Conservation (phyloP, 2,113 vertebrate genomes). For the Tachysurus fulvidraco region DNA sequence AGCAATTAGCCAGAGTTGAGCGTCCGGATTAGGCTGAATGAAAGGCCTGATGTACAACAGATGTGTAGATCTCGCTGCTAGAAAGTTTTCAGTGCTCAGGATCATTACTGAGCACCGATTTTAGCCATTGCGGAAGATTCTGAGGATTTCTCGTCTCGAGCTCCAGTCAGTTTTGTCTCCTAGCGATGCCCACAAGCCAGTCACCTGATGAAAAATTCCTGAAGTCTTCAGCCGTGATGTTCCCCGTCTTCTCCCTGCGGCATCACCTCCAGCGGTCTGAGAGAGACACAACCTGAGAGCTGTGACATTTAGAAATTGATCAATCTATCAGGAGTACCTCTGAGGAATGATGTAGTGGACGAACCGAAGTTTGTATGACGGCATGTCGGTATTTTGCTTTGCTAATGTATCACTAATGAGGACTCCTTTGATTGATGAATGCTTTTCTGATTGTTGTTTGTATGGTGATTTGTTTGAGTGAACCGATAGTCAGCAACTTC, state of each 20-base stretch:
- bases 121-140: neutral
- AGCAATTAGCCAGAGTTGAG: neutral
- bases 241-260: constrained; percentile 51
- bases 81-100: neutral
- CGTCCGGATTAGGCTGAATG: neutral
- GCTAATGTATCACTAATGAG: neutral
- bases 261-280: constrained; percentile 52
- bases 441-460: neutral
- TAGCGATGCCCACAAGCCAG: neutral
- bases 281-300: constrained; percentile 59
- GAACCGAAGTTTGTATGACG: neutral
- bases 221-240: constrained; percentile 52
- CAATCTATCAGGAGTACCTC: constrained; percentile 36
- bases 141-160: neutral
- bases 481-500: neutral
- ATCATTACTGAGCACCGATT: neutral
- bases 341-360: constrained; percentile 53
- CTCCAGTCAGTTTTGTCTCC: constrained; percentile 7
- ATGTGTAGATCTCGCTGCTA: neutral
- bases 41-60: neutral
- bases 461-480: neutral
- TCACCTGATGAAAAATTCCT: constrained; percentile 28
- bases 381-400: neutral
- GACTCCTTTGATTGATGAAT: neutral
- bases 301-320: constrained; percentile 69